phyloP scores from a whole-genome alignment of 2,113 vertebrate species.

The human region GRCh38 chr13:86414001-86414500 shows the following conservation, averaged over 20 bases:
- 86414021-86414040: neutral
- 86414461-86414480: neutral
- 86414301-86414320: neutral
- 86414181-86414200: neutral
- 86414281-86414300: neutral
- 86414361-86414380: too few species aligned
- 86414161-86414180: neutral
- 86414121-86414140: neutral
- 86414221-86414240: neutral
- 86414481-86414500: neutral
- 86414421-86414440: neutral
- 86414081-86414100: neutral
- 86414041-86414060: neutral
- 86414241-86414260: neutral
- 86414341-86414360: neutral
- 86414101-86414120: neutral
- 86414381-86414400: neutral
- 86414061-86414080: neutral
- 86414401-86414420: neutral
- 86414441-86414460: neutral
- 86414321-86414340: neutral
- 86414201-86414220: neutral
- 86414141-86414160: neutral
- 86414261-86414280: neutral
- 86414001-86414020: neutral